A percentile compares a stretch with the other conserved stretches of the same genome.
These are phyloP conservation scores for Epinotia brunnichana DNA, from an alignment of 2,888 invertebrate genomes.

Conservation along the genomic window DNA sequence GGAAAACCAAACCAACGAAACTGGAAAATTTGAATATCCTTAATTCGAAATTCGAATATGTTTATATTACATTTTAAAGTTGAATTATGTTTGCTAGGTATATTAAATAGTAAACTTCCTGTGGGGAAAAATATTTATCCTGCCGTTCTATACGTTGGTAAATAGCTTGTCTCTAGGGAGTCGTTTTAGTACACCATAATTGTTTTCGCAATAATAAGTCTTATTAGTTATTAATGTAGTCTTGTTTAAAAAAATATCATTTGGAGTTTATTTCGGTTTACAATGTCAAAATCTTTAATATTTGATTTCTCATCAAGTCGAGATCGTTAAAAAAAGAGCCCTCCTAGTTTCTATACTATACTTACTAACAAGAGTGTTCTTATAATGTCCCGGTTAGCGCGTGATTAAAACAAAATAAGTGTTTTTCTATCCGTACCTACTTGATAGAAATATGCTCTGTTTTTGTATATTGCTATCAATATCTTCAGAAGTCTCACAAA, in stretches of 20 bases:
- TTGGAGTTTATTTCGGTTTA: no score
- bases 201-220: neutral
- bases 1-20: neutral
- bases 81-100: neutral
- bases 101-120: conserved; percentile 13
- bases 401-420: no score
- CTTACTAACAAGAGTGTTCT: no score
- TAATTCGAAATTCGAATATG: neutral
- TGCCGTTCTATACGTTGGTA: neutral
- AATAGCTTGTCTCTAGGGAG: neutral
- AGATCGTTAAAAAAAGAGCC: no score
- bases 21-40: neutral
- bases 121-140: conserved; percentile 2
- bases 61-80: neutral
- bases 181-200: neutral
- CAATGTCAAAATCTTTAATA: no score
- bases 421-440: no score
- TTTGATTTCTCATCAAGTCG: no score
- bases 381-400: no score
- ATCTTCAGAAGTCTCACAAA: neutral
- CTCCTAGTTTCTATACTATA: no score
- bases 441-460: no score
- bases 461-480: no score
- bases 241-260: no score
- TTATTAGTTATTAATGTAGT: neutral